These are phyloP conservation scores for Aphaenogaster ashmeadi DNA, from an alignment of 1,140 invertebrate genomes.

Conservation along the genomic window DNA sequence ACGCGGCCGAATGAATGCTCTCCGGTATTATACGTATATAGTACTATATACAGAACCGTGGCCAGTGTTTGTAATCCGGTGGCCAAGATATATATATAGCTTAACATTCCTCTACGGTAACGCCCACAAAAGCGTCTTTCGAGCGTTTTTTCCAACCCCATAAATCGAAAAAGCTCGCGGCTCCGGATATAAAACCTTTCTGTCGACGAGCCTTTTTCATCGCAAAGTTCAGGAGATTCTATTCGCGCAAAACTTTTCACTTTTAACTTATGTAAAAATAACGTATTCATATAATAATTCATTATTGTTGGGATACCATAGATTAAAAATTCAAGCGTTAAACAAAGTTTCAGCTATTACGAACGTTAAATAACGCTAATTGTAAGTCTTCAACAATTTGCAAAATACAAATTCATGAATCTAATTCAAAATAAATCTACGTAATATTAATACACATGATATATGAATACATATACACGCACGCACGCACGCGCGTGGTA, in stretches of 20 bases:
- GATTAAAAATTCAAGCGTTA: not conserved
- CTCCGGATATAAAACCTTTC: constrained; percentile 27
- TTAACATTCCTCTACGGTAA: constrained; percentile 5
- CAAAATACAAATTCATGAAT: not conserved
- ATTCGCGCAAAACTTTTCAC: not conserved
- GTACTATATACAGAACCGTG: not conserved
- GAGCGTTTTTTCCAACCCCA: constrained; percentile 45
- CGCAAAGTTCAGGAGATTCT: not conserved
- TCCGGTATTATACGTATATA: not conserved
- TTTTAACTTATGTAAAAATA: not conserved
- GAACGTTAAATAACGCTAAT: not conserved
- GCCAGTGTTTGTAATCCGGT: constrained; percentile 13
- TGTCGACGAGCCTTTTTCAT: not conserved
- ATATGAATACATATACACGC: not conserved
- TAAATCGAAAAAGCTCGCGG: constrained; percentile 26
- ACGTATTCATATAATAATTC: not conserved
- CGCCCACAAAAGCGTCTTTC: constrained; percentile 34
- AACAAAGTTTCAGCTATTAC: not conserved
- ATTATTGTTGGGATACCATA: not conserved
- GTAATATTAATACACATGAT: not conserved
- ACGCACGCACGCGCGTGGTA: too few relatives aligned
- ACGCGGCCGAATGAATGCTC: not conserved
- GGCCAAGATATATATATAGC: constrained; percentile 16
- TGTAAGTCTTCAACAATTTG: not conserved
- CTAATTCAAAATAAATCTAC: not conserved